Conservation (phyloP, 2,113 vertebrate genomes). For the Myrmecophaga tridactyla region DNA sequence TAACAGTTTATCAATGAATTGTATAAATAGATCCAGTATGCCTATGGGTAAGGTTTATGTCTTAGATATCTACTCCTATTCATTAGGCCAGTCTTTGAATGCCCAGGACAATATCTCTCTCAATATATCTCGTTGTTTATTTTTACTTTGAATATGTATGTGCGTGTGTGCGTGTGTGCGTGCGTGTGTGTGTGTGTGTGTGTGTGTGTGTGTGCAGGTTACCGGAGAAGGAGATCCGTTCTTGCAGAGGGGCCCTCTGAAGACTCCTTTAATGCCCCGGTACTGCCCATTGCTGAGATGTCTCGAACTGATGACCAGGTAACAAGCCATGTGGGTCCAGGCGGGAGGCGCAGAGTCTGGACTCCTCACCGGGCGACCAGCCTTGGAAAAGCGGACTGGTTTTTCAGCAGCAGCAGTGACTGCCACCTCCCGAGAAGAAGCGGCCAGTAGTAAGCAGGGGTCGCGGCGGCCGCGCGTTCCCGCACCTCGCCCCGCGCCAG, state of each 20-base stretch:
- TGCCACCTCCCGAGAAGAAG: slow-evolving; percentile 59
- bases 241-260: slow-evolving; percentile 95
- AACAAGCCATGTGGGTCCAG: slow-evolving; percentile 92
- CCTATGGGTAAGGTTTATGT: neutral
- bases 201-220: slow-evolving; percentile 75
- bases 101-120: neutral
- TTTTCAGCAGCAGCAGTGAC: slow-evolving; percentile 54
- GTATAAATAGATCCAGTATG: neutral
- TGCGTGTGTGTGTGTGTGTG: slow-evolving; percentile 8
- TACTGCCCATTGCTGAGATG: slow-evolving; percentile 99
- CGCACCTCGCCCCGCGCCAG: slow-evolving; percentile 71
- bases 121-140: neutral
- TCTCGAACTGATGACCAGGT: slow-evolving; percentile 99
- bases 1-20: neutral
- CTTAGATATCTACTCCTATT: neutral
- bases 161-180: neutral
- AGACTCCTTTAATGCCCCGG: slow-evolving; percentile 98
- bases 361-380: slow-evolving; percentile 70
- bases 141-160: neutral
- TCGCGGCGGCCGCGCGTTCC: slow-evolving; percentile 57
- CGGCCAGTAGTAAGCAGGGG: slow-evolving; percentile 61
- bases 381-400: slow-evolving; percentile 32
- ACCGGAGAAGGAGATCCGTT: slow-evolving; percentile 91
- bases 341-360: slow-evolving; percentile 70
- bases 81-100: neutral